phyloP scores from a whole-genome alignment of 2,113 vertebrate genomes.

The Zootoca vivipara region DNA sequence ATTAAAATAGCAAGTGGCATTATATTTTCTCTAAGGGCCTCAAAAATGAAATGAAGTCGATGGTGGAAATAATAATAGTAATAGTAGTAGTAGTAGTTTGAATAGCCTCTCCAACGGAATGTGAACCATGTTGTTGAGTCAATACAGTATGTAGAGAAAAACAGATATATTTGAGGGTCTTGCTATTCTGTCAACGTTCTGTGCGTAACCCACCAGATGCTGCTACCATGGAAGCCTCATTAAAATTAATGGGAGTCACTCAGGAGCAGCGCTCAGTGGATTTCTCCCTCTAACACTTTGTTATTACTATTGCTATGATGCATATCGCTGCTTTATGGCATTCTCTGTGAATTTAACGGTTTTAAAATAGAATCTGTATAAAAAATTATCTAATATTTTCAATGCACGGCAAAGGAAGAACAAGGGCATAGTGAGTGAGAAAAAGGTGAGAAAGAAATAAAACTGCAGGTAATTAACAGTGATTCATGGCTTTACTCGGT shows the following conservation, averaged over 20 bases:
- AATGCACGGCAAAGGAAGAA: neutral
- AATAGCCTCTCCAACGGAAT: neutral
- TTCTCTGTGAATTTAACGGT: neutral
- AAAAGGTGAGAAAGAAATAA: neutral
- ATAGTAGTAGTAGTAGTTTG: neutral
- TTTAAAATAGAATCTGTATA: neutral
- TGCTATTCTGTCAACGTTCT: neutral
- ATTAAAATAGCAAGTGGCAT: conserved; percentile 7
- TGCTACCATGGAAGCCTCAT: conserved; percentile 16
- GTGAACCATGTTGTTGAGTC: neutral
- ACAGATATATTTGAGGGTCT: neutral
- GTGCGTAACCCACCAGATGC: conserved; percentile 11
- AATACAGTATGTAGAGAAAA: neutral
- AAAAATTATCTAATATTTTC: conserved; percentile 1
- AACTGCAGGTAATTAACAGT: neutral
- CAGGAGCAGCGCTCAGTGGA: neutral
- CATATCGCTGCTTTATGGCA: neutral
- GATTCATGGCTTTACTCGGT: neutral
- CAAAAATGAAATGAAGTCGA: neutral
- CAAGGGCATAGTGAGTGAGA: neutral
- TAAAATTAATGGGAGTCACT: conserved; percentile 16
- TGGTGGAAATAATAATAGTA: neutral
- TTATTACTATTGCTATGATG: conserved; percentile 19
- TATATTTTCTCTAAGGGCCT: conserved; percentile 5
- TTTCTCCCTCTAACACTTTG: neutral